Evolutionary conservation across 2,113 vertebrate species (phyloP).

Genomic region (Trinectes maculatus): DNA sequence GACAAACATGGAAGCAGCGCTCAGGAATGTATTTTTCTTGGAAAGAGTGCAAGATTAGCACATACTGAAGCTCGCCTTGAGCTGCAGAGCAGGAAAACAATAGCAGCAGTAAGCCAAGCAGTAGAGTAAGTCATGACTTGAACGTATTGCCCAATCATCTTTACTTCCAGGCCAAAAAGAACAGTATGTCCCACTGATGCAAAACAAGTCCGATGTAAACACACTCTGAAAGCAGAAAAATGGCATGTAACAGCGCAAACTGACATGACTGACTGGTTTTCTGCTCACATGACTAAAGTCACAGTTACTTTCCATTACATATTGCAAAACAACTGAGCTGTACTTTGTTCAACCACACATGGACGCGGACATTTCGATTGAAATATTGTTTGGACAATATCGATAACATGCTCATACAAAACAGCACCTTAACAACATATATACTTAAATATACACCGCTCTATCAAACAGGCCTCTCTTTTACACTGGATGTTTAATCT

Average conservation of each 20-base stretch:
- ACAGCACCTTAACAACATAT: slow-evolving; percentile 14
- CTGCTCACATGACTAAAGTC: not conserved
- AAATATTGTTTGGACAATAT: no score
- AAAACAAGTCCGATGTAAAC: slow-evolving; percentile 42
- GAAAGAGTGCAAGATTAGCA: slow-evolving; percentile 66
- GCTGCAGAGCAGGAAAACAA: slow-evolving; percentile 64
- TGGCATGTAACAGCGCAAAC: slow-evolving; percentile 24
- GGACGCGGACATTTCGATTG: not conserved
- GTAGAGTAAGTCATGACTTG: slow-evolving; percentile 52
- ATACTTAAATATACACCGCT: slow-evolving; percentile 26
- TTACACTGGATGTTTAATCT: not conserved
- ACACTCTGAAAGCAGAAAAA: not conserved
- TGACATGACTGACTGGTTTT: not conserved
- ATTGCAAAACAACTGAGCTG: not conserved
- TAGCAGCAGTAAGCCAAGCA: slow-evolving; percentile 44
- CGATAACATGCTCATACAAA: not conserved
- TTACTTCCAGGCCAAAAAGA: slow-evolving; percentile 44
- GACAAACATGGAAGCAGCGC: slow-evolving; percentile 71
- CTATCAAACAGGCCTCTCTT: not conserved
- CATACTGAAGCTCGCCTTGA: slow-evolving; percentile 48
- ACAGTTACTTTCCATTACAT: not conserved
- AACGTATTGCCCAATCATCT: slow-evolving; percentile 55
- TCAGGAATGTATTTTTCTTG: slow-evolving; percentile 76
- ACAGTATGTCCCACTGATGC: slow-evolving; percentile 60
- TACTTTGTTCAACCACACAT: not conserved